Base-by-base conservation (phyloP, 2,113 vertebrate species). In the Pterocles burchelli region DNA sequence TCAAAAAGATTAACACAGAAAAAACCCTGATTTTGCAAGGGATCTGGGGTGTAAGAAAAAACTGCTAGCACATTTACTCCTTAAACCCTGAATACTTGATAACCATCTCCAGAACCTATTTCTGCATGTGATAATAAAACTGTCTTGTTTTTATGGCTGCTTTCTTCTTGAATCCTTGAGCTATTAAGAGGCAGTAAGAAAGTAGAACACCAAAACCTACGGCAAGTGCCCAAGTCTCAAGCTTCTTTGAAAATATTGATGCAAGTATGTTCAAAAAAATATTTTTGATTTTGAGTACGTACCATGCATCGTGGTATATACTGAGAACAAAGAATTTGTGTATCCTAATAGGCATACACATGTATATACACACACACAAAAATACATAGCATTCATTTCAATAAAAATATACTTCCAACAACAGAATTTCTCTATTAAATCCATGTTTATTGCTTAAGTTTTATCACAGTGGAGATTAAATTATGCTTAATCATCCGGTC, bases 391-490 rank as follows among this genome's bases (percentile, higher is more conserved):
- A 48, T 13, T 24, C 88, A 71, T 41, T 9, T 68, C 65, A 94
- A 94, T 74, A 96, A 97, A 97, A 97, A 97, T 41, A 78, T 95
- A 96, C 95, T 96, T 88, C 84, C 95, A 96, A 97, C 95, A 86
- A 96, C 95, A 90, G 31, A 59, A 68, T 97, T 97, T 98, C 97
- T 97, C 95, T 97, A 98, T 97, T 98, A 97, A 97, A 98, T 97
- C 95, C 95, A 96, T 88, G 97, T 98, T 98, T 98, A 98, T 98
- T 98, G 97, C 97, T 98, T 98, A 97, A 89, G 94, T 97, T 97
- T 95, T 97, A 97, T 98, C 97, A 98, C 98, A 98, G 97, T 98
- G 97, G 96, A 98, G 96, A 98, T 97, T 97, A 98, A 98, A 94
- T 96, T 96, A 94, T 34, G 88, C 96, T 98, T 98, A 96, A 96